Conservation (phyloP, 2,113 vertebrate species). For the Lepidothrix coronata region DNA sequence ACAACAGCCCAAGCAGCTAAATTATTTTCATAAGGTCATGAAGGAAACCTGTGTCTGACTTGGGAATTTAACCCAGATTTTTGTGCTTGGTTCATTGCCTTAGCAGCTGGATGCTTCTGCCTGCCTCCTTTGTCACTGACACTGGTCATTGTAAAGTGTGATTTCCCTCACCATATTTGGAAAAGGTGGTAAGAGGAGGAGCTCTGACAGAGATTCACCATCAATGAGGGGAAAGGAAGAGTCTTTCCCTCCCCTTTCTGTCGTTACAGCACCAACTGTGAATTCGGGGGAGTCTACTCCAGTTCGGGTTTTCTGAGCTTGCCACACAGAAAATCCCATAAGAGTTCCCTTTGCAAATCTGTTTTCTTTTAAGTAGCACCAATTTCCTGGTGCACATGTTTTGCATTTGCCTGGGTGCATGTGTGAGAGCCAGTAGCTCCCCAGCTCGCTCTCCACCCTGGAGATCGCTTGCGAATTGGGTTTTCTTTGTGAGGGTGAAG, state of each 20-base stretch:
- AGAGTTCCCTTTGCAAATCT: neutral
- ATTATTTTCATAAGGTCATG: neutral
- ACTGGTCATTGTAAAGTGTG: neutral
- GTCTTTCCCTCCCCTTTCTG: neutral
- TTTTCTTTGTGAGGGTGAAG: conserved; percentile 34
- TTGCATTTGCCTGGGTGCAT: neutral
- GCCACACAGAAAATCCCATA: neutral
- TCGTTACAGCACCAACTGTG: neutral
- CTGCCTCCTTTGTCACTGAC: neutral
- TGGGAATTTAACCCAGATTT: neutral
- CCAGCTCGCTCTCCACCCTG: neutral
- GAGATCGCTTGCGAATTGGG: neutral
- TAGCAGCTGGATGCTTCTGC: neutral
- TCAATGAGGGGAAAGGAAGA: neutral
- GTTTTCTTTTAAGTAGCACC: neutral
- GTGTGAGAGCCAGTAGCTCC: neutral
- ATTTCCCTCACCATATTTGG: neutral
- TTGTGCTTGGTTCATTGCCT: neutral
- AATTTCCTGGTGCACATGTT: neutral
- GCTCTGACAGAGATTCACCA: neutral
- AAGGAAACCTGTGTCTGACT: neutral
- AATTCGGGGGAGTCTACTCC: neutral
- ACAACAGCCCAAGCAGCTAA: neutral
- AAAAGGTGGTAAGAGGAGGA: neutral
- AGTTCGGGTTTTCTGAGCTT: neutral